Conservation (phyloP, 2,888 invertebrate species). For the Acleris sparsana region DNA sequence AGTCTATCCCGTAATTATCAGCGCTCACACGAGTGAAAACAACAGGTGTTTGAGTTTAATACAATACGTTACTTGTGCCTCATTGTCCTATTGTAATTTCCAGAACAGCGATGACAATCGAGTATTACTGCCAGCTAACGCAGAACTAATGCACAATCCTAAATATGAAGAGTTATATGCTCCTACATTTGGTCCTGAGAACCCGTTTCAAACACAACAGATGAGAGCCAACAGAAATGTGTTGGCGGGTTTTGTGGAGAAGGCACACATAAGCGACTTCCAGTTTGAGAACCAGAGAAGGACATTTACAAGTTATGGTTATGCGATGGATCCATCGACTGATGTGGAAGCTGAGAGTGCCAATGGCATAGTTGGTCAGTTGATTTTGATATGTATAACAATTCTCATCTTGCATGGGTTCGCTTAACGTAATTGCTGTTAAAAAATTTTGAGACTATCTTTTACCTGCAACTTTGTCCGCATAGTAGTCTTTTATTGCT, state of each 20-base stretch:
- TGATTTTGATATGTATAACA: too few relatives aligned
- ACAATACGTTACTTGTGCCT: background rate
- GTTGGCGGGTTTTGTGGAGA: conserved; percentile 96
- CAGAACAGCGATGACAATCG: conserved; percentile 89
- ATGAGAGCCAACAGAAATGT: conserved; percentile 95
- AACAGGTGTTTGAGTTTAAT: background rate
- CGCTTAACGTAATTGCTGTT: too few relatives aligned
- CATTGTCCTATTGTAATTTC: conserved; percentile 40
- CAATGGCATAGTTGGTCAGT: conserved; percentile 78
- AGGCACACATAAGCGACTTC: conserved; percentile 97
- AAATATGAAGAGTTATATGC: conserved; percentile 97
- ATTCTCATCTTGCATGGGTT: too few relatives aligned
- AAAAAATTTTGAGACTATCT: too few relatives aligned
- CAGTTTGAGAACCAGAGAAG: conserved; percentile 98
- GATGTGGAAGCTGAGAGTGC: conserved; percentile 79
- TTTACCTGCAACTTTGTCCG: too few relatives aligned
- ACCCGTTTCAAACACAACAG: conserved; percentile 96
- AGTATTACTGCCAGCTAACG: conserved; percentile 90
- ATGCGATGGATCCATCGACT: conserved; percentile 96
- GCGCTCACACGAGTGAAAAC: background rate
- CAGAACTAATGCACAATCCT: conserved; percentile 95
- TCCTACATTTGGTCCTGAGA: conserved; percentile 94
- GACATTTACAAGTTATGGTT: conserved; percentile 97
- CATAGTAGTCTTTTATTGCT: too few relatives aligned
- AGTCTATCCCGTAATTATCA: conserved; percentile 46